Percentiles rank a stretch among this genome's conserved stretches.
Evolutionary conservation across 2,113 vertebrate species (phyloP).

Genomic region (Leptocoma aspasia): DNA sequence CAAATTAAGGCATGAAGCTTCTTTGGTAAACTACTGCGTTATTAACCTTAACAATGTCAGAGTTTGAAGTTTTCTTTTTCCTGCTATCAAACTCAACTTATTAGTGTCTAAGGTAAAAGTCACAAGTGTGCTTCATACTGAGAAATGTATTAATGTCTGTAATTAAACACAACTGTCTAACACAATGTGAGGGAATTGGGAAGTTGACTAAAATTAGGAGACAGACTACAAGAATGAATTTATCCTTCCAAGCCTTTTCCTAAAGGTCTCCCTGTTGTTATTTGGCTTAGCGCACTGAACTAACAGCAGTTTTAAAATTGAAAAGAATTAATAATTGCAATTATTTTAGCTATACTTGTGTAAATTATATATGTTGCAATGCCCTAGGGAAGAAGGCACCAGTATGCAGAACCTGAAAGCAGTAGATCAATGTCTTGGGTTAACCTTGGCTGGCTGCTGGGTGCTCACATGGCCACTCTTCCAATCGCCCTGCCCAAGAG

Average conservation of each 20-base stretch:
- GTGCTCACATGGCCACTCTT: rapidly evolving
- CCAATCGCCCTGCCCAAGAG: neutral
- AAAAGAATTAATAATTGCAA: neutral
- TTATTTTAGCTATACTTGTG: neutral
- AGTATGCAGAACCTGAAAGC: neutral
- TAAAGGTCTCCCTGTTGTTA: neutral
- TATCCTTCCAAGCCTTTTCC: neutral
- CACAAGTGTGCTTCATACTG: neutral
- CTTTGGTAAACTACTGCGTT: neutral
- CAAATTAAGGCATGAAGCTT: neutral
- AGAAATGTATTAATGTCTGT: neutral
- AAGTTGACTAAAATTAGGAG: neutral
- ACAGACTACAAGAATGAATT: neutral
- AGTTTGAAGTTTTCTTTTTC: neutral
- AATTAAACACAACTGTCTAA: conserved; percentile 15
- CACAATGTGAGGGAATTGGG: neutral
- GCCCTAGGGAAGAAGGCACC: neutral
- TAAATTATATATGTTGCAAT: neutral
- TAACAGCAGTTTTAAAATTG: neutral
- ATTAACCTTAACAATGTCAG: neutral
- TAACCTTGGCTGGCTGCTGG: neutral
- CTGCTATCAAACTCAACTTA: neutral
- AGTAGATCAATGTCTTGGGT: no score
- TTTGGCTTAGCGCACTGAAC: neutral
- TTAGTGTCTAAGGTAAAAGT: neutral